Conservation (phyloP, 2,113 vertebrate species). For the Desmodus rotundus region DNA sequence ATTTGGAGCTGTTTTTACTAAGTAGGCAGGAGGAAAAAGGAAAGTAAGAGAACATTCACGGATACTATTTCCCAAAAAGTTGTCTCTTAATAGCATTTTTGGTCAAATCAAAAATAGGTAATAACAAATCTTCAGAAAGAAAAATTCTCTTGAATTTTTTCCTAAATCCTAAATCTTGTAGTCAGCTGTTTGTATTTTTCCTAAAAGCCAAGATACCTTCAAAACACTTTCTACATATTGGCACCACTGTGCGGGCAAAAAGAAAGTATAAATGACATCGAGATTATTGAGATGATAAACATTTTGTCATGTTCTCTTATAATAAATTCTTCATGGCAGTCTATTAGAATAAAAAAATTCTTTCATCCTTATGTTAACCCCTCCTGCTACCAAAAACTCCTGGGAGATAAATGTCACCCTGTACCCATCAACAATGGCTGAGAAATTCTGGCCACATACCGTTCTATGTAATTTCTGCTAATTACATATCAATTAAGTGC, state of each 20-base stretch:
- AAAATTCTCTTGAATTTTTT: background rate
- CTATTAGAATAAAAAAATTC: background rate
- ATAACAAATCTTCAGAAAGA: background rate
- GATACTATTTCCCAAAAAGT: conserved; percentile 21
- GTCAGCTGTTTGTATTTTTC: background rate
- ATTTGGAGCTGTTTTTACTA: background rate
- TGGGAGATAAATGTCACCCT: background rate
- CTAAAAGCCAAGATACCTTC: background rate
- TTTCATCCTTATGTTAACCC: background rate
- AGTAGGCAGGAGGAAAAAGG: background rate
- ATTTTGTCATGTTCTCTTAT: background rate
- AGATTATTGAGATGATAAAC: background rate
- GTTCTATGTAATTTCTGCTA: background rate
- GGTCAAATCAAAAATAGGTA: conserved; percentile 6
- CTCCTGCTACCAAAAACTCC: background rate
- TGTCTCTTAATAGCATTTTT: background rate
- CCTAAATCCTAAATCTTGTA: background rate
- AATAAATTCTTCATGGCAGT: background rate
- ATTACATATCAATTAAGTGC: background rate
- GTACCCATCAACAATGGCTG: background rate
- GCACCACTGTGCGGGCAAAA: background rate
- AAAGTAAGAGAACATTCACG: background rate
- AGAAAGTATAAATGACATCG: background rate
- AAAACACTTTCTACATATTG: background rate
- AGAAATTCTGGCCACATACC: background rate